A percentile compares a stretch with the other conserved stretches of the same genome.
Conservation (phyloP, 2,113 vertebrate species). For the Meles meles region DNA sequence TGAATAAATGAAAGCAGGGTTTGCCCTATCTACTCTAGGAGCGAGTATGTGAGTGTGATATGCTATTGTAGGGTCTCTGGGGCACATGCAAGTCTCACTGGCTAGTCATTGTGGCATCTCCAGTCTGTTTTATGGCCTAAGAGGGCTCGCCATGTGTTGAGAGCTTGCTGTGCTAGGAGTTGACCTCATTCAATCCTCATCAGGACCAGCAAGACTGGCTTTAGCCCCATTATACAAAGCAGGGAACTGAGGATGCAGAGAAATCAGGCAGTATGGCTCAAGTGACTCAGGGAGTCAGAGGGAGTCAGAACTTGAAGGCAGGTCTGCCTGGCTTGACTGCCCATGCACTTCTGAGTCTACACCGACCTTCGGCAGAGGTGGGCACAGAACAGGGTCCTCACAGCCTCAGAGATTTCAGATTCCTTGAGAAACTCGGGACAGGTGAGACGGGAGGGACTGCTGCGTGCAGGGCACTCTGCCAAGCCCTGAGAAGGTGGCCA, state of each 20-base stretch:
- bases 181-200: background rate
- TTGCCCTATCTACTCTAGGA: background rate
- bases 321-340: no score
- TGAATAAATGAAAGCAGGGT: background rate
- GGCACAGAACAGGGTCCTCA: background rate
- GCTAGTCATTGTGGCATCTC: background rate
- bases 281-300: background rate
- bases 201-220: background rate
- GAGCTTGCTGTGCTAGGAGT: background rate
- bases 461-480: fast-evolving
- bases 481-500: background rate
- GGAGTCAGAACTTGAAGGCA: background rate
- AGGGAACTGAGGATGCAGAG: background rate
- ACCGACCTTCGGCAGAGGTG: background rate
- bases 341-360: background rate
- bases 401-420: background rate
- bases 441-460: no score
- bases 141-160: background rate
- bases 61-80: background rate
- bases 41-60: background rate
- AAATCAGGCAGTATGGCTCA: background rate
- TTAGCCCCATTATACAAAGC: background rate
- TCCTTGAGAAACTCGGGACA: background rate
- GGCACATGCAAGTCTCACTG: background rate
- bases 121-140: background rate